Base-by-base conservation (phyloP, 2,113 vertebrate genomes). In the Myotis yumanensis region DNA sequence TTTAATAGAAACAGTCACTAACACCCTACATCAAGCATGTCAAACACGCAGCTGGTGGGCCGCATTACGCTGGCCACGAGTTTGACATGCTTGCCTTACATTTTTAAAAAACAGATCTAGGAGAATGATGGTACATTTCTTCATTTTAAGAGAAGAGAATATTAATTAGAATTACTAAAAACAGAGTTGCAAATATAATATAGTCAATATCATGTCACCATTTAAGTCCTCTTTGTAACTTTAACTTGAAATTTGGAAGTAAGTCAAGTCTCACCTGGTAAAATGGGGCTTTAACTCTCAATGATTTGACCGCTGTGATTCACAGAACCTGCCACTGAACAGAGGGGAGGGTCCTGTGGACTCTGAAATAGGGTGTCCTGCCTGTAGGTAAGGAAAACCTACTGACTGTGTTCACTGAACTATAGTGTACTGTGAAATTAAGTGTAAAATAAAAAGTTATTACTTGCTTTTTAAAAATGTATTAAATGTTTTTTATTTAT, bases 121-220 rank as follows among this genome's bases (percentile, higher is more conserved):
- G 32, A 76, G 8, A 71, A 10, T 52, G 18, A n/a, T 46, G 8
- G 8, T 92, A 5, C 4, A 1, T 46, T 94, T 68, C 59, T 86
- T 86, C n/a, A 69, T 81, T 68, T 85, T 35, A 76, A 76, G 51
- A 57, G 17, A 87, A 76, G 1, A 81, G 30, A 69, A 37, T 62
- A 71, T 71, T 83, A 52, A 83, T 54, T 77, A 75, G 94, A 90
- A 71, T 90, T 71, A 28, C 10, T 52, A 86, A 82, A 90, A 83
- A 57, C 20, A 8, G 12, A 48, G 8, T 88, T 89, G 48, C 71
- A 89, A 71, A 94, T 94, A 81, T 62, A 54, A 43, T 32, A 69
- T 2, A 71, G 51, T 89, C 52, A 86, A 64, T 57, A 89, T 80
- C 28, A 43, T 76, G 40, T 79, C 25, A 81, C 89, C n/a, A 37